Conservation (phyloP, 2,113 vertebrate species). For the Lophius piscatorius region DNA sequence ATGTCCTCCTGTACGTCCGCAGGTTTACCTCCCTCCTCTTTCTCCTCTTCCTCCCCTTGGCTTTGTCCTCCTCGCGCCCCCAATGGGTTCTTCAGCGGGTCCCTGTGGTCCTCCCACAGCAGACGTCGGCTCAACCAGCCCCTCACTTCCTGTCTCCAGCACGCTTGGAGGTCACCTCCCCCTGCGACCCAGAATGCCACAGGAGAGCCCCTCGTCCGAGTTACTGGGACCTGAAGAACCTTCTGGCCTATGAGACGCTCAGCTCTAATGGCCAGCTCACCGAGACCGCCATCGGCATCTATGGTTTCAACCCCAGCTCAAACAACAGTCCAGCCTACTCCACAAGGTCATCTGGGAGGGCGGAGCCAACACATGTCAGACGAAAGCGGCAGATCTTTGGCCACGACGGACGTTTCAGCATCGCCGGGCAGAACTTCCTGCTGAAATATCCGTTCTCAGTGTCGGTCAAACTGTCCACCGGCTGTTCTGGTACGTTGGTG, state of each 20-base stretch:
- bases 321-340: slow-evolving; percentile 43
- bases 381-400: slow-evolving; percentile 94
- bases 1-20: slow-evolving; percentile 23
- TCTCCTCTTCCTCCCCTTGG: slow-evolving; percentile 17
- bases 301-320: slow-evolving; percentile 72
- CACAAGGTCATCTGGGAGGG: slow-evolving; percentile 28
- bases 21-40: slow-evolving; percentile 66
- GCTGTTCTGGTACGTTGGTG: slow-evolving; percentile 93
- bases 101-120: slow-evolving; percentile 89
- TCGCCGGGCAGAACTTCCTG: slow-evolving; percentile 91
- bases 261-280: slow-evolving; percentile 88
- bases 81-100: slow-evolving; percentile 90
- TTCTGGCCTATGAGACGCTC: slow-evolving; percentile 93
- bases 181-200: slow-evolving; percentile 91
- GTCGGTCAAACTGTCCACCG: slow-evolving; percentile 94
- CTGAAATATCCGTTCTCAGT: slow-evolving; percentile 94
- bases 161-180: slow-evolving; percentile 86
- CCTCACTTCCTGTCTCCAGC: slow-evolving; percentile 86
- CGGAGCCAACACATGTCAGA: slow-evolving; percentile 65
- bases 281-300: slow-evolving; percentile 89
- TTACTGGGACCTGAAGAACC: slow-evolving; percentile 85
- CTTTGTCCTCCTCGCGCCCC: slow-evolving; percentile 75
- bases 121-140: slow-evolving; percentile 79
- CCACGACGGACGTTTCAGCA: slow-evolving; percentile 92
- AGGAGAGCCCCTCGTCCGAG: slow-evolving; percentile 84